Evolutionary conservation across 2,888 invertebrate species (phyloP).

Genomic region (Teinopalpus imperialis): DNA sequence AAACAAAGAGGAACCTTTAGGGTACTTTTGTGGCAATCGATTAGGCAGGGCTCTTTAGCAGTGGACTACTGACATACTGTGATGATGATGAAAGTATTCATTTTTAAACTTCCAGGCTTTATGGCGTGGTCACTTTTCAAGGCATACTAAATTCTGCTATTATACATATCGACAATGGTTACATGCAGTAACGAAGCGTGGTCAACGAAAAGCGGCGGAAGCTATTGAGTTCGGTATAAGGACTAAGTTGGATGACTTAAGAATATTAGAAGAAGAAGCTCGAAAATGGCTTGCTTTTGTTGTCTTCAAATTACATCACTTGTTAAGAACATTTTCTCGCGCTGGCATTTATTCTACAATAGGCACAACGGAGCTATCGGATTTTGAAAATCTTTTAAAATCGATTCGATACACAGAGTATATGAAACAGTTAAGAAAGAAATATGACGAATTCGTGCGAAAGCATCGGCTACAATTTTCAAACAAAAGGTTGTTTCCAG

Average conservation of each 20-base stretch:
- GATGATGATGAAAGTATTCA: too few species aligned
- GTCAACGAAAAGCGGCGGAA: slow-evolving; percentile 63
- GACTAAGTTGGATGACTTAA: slow-evolving; percentile 65
- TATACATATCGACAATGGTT: slow-evolving; percentile 67
- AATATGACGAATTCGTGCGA: slow-evolving; percentile 71
- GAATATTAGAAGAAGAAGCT: slow-evolving; percentile 69
- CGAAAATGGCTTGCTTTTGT: slow-evolving; percentile 71
- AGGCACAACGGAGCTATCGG: slow-evolving; percentile 54
- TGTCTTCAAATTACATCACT: slow-evolving; percentile 71
- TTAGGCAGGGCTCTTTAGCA: too few species aligned
- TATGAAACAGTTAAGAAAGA: slow-evolving; percentile 63
- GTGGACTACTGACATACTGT: too few species aligned
- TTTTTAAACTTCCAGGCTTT: slow-evolving; percentile 61
- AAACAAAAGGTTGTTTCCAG: slow-evolving; percentile 68
- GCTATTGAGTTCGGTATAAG: slow-evolving; percentile 64
- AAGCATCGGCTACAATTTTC: slow-evolving; percentile 66
- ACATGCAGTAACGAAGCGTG: slow-evolving; percentile 57
- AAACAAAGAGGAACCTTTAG: too few species aligned
- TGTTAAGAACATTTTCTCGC: slow-evolving; percentile 60
- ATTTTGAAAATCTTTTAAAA: slow-evolving; percentile 67
- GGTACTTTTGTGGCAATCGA: too few species aligned
- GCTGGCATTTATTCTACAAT: slow-evolving; percentile 67
- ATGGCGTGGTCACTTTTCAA: slow-evolving; percentile 68
- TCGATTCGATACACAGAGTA: slow-evolving; percentile 71
- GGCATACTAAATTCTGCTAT: slow-evolving; percentile 66